Evolutionary conservation across 2,797 vertebrate genomes (phyloP), one percentile per base, ranked within the genome.

Genomic region (Hippoglossus hippoglossus): DNA sequence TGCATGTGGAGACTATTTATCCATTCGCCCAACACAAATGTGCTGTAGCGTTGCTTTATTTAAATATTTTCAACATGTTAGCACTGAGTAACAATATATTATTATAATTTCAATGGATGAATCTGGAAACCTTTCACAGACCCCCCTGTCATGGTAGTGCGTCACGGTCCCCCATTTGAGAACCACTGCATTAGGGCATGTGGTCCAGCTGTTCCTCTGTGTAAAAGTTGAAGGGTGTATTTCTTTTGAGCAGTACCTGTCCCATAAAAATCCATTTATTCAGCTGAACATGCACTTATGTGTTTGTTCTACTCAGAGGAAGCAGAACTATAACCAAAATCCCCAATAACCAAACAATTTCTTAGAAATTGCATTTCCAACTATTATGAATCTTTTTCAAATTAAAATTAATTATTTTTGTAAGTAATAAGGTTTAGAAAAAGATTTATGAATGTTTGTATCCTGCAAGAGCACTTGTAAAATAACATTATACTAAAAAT

Each of bases 261-360:
- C 3, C 12, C 19, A 34, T 39, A 53, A 13, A 44, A 44, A 67
- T 22, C 0, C 5, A 34, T 18, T 60, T 4, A 62, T 47, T 47
- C 15, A 13, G 44, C 5, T 22, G 50, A 26, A 46, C 26, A 50
- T 69, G 7, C 13, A 54, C 13, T 1, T 15, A 6, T 36, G 10
- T 62, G 5, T 63, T 47, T 49, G 19, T 22, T 51, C 28, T 5
- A 18, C 36, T 66, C 15, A 44, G 21, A 62, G 19, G 44, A 25
- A 31, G 11, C 24, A 64, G n/a, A 24, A n/a, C 46, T 41, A 47
- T 60, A 71, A 22, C 39, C 15, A 51, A 47, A 24, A 11, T 44
- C 47, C 54, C 52, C 21, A 6, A 13, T 28, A 58, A 65, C 5
- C 3, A 54, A 54, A 46, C 53, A 67, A 64, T 55, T 55, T 31